Evolutionary conservation across 2,113 vertebrate species (phyloP), one percentile per base, ranked within the genome.

Genomic region (Bujurquina vittata): DNA sequence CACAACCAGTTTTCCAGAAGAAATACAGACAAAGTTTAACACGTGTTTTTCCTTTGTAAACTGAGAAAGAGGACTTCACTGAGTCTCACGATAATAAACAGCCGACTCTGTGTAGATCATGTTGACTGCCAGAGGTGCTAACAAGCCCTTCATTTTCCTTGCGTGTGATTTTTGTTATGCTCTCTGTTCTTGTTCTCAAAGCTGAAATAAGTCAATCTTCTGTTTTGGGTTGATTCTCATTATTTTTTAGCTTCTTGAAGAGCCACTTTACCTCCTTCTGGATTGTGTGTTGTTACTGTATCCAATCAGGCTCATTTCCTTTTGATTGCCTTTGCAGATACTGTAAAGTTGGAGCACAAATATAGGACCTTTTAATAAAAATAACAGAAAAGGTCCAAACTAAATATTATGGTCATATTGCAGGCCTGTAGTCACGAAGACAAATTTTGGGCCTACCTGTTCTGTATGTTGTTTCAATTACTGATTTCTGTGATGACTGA

Each of bases 1-100:
- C 81, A 37, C 79, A 83, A 69, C 61, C 75, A 52, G 77, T 88
- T 88, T 84, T 54, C 79, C 61, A 75, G 33, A 78, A 62, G 33
- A 84, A 56, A 75, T 54, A 15, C 3, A 72, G 67, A 33, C 18
- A 72, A 54, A 72, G 14, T 11, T 54, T 18, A 56, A 76, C 33
- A 17, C 31, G 15, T 33, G 26, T 63, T 87, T 75, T 77, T 81
- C 33, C 46, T 84, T 26, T 56, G 54, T 49, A 14, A 80, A 81
- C 31, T 35, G 7, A 81, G 20, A 77, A 61, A 75, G 40, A 69
- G 18, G 17, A 58, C 18, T 55, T 69, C 14, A 18, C 22, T 83
- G 60, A 75, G 73, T 87, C 62, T 35, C 75, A 67, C 26, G 4
- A 52, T 75, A 77, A 82, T 77, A 85, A 46, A 83, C 77, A 59